A percentile compares a stretch with the other conserved stretches of the same genome.
Conservation (phyloP, 2,888 invertebrate species). For the Lepidocyrtoides sp. region DNA sequence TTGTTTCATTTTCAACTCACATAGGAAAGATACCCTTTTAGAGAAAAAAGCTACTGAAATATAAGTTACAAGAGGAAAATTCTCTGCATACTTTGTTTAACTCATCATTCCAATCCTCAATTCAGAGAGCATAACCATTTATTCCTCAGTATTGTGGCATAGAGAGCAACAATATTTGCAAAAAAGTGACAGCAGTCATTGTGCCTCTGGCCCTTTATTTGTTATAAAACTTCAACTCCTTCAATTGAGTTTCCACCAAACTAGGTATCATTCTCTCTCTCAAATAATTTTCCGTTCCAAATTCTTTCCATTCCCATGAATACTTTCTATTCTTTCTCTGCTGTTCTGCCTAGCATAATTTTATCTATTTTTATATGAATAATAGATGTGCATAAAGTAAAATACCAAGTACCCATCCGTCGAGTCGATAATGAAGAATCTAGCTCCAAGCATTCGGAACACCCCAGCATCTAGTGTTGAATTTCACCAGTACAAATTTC, state of each 20-base stretch:
- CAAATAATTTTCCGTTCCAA: too few species aligned
- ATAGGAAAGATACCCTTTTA: too few species aligned
- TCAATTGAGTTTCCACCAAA: too few species aligned
- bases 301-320: not conserved
- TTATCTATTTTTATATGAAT: not conserved
- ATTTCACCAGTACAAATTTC: not conserved
- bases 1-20: not conserved
- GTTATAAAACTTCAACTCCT: too few species aligned
- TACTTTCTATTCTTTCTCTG: not conserved
- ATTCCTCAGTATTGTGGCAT: too few species aligned
- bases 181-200: too few species aligned
- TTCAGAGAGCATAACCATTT: too few species aligned
- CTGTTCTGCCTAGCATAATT: not conserved
- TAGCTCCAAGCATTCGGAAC: constrained; percentile 1
- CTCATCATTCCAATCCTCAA: not conserved
- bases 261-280: too few species aligned
- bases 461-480: not conserved
- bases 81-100: not conserved
- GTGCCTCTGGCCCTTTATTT: too few species aligned
- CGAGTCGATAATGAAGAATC: constrained; percentile 22
- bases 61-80: too few species aligned
- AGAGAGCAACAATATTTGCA: too few species aligned
- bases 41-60: too few species aligned
- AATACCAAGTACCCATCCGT: not conserved
- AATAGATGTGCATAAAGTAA: not conserved